Percentiles rank a stretch among this genome's conserved stretches.
These are phyloP conservation scores for Euura lappo DNA, from an alignment of 1,140 invertebrate genomes.

Conservation along the genomic window DNA sequence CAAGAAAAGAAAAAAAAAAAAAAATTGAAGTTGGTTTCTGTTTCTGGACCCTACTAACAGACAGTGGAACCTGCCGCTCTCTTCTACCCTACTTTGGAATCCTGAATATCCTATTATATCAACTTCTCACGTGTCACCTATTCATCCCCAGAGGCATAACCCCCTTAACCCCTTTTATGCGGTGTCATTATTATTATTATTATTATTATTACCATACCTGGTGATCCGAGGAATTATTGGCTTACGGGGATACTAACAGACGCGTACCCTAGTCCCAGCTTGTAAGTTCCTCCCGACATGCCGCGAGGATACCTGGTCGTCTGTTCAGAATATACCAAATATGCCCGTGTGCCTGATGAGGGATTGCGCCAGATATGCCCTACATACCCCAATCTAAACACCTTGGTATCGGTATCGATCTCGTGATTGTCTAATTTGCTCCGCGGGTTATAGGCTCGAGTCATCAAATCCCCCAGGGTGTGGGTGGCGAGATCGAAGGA, in stretches of 20 bases:
- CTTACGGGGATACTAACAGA: constrained; percentile 12
- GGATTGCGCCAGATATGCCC: constrained; percentile 21
- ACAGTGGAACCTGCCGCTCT: constrained; percentile 40
- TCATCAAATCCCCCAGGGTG: no score
- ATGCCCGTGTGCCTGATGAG: neutral
- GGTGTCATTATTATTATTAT: constrained; percentile 1
- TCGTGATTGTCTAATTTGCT: neutral
- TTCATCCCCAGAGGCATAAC: neutral
- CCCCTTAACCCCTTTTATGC: constrained; percentile 7
- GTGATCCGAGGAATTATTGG: constrained; percentile 22
- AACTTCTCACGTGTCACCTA: constrained; percentile 33
- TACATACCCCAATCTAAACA: no score
- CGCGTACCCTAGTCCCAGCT: no score
- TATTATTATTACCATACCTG: constrained; percentile 17
- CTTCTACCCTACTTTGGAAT: constrained; percentile 26
- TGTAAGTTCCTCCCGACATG: no score
- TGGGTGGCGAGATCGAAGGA: no score
- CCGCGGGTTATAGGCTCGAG: no score
- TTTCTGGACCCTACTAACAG: neutral
- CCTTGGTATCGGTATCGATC: no score
- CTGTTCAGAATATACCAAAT: no score
- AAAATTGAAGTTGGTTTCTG: no score
- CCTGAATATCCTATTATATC: constrained; percentile 40
- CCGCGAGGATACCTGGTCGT: no score
- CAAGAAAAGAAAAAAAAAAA: no score